Evolutionary conservation across 1,140 invertebrate genomes (phyloP).

Genomic region (Vollenhovia emeryi): DNA sequence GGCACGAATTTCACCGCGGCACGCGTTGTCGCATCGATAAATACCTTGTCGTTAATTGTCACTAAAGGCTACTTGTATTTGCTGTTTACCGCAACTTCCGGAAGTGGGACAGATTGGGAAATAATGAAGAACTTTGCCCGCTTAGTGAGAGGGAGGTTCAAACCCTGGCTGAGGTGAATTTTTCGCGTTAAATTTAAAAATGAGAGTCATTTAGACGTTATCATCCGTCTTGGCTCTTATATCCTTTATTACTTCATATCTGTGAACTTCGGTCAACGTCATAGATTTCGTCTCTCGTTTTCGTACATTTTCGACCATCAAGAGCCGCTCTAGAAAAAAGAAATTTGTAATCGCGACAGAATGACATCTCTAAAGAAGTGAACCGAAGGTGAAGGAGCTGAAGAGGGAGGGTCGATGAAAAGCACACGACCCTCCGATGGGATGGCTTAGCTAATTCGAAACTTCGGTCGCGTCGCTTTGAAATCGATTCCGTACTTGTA

Average conservation of each 20-base stretch:
- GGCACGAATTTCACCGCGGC: not conserved
- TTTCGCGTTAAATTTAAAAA: no score
- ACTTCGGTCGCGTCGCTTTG: conserved; percentile 5
- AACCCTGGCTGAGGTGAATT: no score
- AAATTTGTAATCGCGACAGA: conserved; percentile 47
- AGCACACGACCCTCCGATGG: conserved; percentile 39
- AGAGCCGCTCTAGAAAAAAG: not conserved
- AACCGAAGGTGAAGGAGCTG: conserved; percentile 16
- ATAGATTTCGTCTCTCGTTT: conserved; percentile 8
- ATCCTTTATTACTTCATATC: no score
- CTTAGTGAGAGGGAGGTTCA: no score
- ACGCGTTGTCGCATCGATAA: not conserved
- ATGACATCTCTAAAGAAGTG: conserved; percentile 44
- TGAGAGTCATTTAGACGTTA: no score
- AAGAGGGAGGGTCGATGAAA: conserved; percentile 28
- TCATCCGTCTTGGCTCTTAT: no score
- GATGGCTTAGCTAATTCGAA: conserved; percentile 33
- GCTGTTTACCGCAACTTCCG: not conserved
- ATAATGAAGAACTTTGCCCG: no score
- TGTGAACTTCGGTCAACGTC: not conserved
- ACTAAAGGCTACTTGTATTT: not conserved
- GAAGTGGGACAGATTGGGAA: no score
- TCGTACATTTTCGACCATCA: not conserved
- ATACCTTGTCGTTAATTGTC: not conserved
- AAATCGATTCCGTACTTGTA: conserved; percentile 35